These are phyloP conservation scores for Liopterus haemorrhoidalis DNA, from an alignment of 2,888 invertebrate genomes.

Conservation along the genomic window DNA sequence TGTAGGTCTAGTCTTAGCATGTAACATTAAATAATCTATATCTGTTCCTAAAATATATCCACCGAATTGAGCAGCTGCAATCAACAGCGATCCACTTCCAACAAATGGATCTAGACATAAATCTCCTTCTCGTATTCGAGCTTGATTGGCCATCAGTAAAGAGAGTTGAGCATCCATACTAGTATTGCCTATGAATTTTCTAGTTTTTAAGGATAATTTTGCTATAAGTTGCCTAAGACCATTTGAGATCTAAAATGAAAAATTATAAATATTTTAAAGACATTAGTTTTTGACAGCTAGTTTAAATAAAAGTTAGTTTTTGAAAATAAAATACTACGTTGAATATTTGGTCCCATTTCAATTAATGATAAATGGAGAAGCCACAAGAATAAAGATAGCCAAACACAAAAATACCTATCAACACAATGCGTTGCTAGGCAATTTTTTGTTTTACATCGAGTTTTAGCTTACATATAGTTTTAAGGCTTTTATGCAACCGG, in stretches of 20 bases:
- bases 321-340: no score
- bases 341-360: no score
- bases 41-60: slow-evolving; percentile 82
- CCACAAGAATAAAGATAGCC: no score
- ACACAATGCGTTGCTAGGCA: no score
- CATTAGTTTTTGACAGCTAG: no score
- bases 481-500: no score
- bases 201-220: slow-evolving; percentile 75
- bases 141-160: slow-evolving; percentile 93
- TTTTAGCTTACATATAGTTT: no score
- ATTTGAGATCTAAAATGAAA: slow-evolving; percentile 62
- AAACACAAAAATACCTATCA: no score
- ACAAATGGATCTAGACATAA: slow-evolving; percentile 93
- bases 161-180: slow-evolving; percentile 97
- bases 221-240: slow-evolving; percentile 79
- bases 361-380: no score
- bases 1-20: slow-evolving; percentile 76
- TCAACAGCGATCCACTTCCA: slow-evolving; percentile 72
- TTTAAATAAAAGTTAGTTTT: no score
- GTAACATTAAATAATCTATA: slow-evolving; percentile 91
- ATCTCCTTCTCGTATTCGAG: slow-evolving; percentile 62
- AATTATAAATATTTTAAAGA: slow-evolving; percentile 16
- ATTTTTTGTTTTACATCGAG: no score
- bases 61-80: slow-evolving; percentile 87
- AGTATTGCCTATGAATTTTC: slow-evolving; percentile 96